Evolutionary conservation across 37 sponge, comb jelly and placozoan genomes (phyloP).

Genomic region (Tethya wilhelma): DNA sequence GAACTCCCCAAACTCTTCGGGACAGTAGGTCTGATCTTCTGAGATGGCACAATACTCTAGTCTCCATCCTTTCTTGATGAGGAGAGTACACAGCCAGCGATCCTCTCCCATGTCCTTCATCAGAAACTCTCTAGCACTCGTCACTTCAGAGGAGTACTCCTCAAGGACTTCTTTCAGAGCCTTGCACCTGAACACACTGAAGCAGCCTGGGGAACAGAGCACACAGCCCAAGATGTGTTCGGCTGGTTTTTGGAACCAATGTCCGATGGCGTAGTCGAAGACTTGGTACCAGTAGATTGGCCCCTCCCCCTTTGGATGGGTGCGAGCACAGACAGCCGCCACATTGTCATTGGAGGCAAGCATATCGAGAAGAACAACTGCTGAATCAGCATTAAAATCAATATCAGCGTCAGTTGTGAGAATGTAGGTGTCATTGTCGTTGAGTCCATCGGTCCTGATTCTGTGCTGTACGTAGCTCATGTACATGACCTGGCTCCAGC

Average conservation of each 20-base stretch:
- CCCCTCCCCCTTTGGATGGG: slow-evolving; percentile 88
- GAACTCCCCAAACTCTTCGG: slow-evolving; percentile 83
- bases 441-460: slow-evolving; percentile 21
- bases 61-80: slow-evolving; percentile 85
- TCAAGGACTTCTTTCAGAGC: slow-evolving; percentile 72
- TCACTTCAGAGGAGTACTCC: slow-evolving; percentile 68
- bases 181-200: slow-evolving; percentile 81
- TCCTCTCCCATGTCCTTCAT: slow-evolving; percentile 97
- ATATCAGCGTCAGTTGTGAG: slow-evolving; percentile 95
- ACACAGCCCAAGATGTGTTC: slow-evolving; percentile 90
- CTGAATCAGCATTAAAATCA: slow-evolving; percentile 82
- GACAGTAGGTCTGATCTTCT: slow-evolving; percentile 82
- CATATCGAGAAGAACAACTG: slow-evolving; percentile 73
- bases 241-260: slow-evolving; percentile 87
- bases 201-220: slow-evolving; percentile 93
- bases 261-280: slow-evolving; percentile 89
- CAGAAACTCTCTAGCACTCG: slow-evolving; percentile 77
- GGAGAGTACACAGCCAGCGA: slow-evolving; percentile 93
- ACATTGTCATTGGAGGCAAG: slow-evolving; percentile 71
- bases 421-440: slow-evolving; percentile 79
- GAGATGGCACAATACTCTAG: slow-evolving; percentile 87
- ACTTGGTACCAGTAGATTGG: slow-evolving; percentile 90
- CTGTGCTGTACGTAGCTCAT: slow-evolving; percentile 88
- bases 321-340: slow-evolving; percentile 87
- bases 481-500: slow-evolving; percentile 97